A percentile compares a stretch with the other conserved stretches of the same genome.
Conservation (phyloP, 2,797 vertebrate genomes). For the Enoplosus armatus region DNA sequence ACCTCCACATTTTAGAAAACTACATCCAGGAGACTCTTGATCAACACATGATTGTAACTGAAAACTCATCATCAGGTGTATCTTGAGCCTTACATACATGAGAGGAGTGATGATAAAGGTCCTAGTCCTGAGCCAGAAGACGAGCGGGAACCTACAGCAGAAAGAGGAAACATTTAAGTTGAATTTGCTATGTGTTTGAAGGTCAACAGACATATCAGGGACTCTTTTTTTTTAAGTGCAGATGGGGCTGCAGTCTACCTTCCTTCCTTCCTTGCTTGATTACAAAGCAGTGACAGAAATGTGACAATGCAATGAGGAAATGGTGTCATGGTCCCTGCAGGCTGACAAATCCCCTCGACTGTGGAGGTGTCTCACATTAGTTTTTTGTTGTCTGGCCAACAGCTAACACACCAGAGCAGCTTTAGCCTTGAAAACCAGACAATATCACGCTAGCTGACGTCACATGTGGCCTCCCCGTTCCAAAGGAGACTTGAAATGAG, state of each 20-base stretch:
- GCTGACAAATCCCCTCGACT: slow-evolving; percentile 2
- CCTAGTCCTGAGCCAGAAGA: neutral
- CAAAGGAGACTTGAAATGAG: neutral
- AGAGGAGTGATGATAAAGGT: neutral
- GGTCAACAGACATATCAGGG: neutral
- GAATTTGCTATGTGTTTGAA: neutral
- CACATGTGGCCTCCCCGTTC: neutral
- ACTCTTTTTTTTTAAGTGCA: neutral
- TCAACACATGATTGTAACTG: slow-evolving; percentile 22
- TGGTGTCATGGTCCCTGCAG: neutral
- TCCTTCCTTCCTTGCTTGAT: no score
- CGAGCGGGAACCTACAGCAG: neutral
- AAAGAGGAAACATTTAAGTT: neutral
- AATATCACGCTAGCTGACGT: neutral
- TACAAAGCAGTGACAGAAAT: neutral
- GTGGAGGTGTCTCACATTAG: neutral
- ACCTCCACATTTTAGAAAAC: slow-evolving; percentile 1
- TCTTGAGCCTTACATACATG: neutral
- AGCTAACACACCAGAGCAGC: slow-evolving; percentile 12
- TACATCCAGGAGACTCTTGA: slow-evolving; percentile 9
- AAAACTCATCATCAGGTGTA: neutral
- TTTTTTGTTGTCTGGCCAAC: slow-evolving; percentile 17
- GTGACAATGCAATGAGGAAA: neutral
- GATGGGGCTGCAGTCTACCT: neutral
- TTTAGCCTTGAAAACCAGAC: slow-evolving; percentile 39